Evolutionary conservation across 2,888 invertebrate species (phyloP).

Genomic region (Andrena marginata): DNA sequence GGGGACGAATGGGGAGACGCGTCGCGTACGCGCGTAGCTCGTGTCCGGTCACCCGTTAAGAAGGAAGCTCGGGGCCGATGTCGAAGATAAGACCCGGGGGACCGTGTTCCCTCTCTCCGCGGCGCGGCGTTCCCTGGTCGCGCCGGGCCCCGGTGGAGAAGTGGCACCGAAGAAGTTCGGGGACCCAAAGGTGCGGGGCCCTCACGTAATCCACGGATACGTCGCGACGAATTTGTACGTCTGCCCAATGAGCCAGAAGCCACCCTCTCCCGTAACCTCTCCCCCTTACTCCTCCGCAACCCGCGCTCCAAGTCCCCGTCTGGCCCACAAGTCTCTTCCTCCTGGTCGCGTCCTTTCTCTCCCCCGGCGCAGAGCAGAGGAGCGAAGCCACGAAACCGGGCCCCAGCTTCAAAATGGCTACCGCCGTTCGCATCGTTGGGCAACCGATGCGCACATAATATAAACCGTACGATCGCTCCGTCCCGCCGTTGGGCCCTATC

Average conservation of each 20-base stretch:
- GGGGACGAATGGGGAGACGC: slow-evolving; percentile 22
- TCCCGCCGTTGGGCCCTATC: not conserved
- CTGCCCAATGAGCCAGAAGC: slow-evolving; percentile 84
- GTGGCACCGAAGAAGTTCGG: slow-evolving; percentile 77
- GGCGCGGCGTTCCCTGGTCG: slow-evolving; percentile 50
- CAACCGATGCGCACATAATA: slow-evolving; percentile 51
- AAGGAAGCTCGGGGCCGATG: slow-evolving; percentile 83
- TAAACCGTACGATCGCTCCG: slow-evolving; percentile 19
- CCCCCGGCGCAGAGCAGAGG: slow-evolving; percentile 12
- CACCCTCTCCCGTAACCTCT: slow-evolving; percentile 72
- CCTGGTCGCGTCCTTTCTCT: slow-evolving; percentile 52
- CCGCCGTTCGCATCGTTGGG: slow-evolving; percentile 67
- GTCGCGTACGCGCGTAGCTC: slow-evolving; percentile 68
- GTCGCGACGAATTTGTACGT: slow-evolving; percentile 84
- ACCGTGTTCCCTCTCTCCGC: slow-evolving; percentile 67
- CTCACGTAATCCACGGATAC: slow-evolving; percentile 79
- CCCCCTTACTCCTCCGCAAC: slow-evolving; percentile 63
- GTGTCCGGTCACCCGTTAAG: slow-evolving; percentile 84
- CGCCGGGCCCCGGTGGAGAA: slow-evolving; percentile 39
- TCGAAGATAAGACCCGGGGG: slow-evolving; percentile 80
- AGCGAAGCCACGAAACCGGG: slow-evolving; percentile 68
- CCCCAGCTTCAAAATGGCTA: slow-evolving; percentile 68
- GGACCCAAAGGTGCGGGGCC: slow-evolving; percentile 63
- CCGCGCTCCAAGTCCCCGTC: slow-evolving; percentile 59
- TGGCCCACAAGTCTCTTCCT: slow-evolving; percentile 45